A percentile compares a stretch with the other conserved stretches of the same genome.
Conservation (phyloP, 2,797 vertebrate genomes). For the Spinus pinus region DNA sequence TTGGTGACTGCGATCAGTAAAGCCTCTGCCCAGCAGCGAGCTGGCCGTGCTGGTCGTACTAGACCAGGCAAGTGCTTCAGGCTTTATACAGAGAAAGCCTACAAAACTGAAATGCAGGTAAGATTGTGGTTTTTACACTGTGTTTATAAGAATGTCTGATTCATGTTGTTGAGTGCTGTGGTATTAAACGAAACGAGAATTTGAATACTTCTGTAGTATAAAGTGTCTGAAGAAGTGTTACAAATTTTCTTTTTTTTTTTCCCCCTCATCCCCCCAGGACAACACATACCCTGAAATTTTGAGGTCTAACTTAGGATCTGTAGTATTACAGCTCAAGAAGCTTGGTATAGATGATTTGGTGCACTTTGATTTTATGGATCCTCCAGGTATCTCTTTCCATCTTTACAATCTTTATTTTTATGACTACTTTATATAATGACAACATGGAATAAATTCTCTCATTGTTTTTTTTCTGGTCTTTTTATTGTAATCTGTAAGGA, state of each 20-base stretch:
- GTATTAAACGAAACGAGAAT: not conserved
- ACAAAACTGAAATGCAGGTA: constrained; percentile 99
- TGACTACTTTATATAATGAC: not conserved
- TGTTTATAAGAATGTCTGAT: not conserved
- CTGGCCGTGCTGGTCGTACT: constrained; percentile 92
- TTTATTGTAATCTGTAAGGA: not conserved
- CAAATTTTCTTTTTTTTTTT: not conserved
- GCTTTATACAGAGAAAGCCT: constrained; percentile 97
- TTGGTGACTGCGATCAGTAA: constrained; percentile 96
- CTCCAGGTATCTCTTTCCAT: constrained; percentile 84
- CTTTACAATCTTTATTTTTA: not conserved
- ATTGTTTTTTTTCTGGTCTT: not conserved
- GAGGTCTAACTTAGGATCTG: constrained; percentile 95
- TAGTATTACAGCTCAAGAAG: constrained; percentile 97
- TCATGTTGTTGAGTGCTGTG: not conserved
- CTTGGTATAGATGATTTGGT: constrained; percentile 98
- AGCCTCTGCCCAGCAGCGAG: constrained; percentile 96
- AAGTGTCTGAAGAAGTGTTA: not conserved
- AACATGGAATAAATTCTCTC: not conserved
- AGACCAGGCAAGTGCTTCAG: constrained; percentile 95
- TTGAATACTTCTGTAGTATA: not conserved
- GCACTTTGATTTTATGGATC: constrained; percentile 99
- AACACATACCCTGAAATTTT: constrained; percentile 99
- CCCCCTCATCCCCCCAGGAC: constrained; percentile 78
- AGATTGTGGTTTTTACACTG: not conserved